Conservation (phyloP, 2,888 invertebrate species). For the Protophormia terraenovae region DNA sequence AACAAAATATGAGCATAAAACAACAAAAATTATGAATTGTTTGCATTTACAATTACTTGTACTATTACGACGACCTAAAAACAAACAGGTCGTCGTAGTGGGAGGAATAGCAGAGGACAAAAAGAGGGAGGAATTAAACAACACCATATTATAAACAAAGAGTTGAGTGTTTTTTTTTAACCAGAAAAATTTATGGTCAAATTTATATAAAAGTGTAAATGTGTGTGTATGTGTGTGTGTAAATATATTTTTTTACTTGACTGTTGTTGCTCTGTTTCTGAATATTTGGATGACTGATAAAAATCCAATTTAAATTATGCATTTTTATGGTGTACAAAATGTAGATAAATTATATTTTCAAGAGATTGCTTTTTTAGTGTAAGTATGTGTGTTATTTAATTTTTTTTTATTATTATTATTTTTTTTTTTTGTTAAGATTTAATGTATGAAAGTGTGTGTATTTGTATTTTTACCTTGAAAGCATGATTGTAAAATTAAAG, state of each 20-base stretch:
- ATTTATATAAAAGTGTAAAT: neutral
- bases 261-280: neutral
- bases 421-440: too few relatives aligned
- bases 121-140: neutral
- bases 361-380: neutral
- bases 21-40: constrained; percentile 30
- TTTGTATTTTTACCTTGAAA: neutral
- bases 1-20: neutral
- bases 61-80: neutral
- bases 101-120: neutral
- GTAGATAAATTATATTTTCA: constrained; percentile 11
- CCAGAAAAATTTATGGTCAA: constrained; percentile 39
- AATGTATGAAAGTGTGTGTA: too few relatives aligned
- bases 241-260: neutral
- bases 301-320: constrained; percentile 61
- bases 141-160: neutral
- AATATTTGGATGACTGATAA: constrained; percentile 38
- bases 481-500: neutral
- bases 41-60: constrained; percentile 45
- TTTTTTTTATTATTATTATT: too few relatives aligned
- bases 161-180: neutral
- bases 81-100: neutral
- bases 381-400: too few relatives aligned
- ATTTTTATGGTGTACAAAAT: constrained; percentile 33
- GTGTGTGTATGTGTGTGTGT: neutral